Percentiles rank a stretch among this genome's conserved stretches.
These are phyloP conservation scores for Diglossa cyanea DNA, from an alignment of 2,797 vertebrate genomes.

Conservation along the genomic window DNA sequence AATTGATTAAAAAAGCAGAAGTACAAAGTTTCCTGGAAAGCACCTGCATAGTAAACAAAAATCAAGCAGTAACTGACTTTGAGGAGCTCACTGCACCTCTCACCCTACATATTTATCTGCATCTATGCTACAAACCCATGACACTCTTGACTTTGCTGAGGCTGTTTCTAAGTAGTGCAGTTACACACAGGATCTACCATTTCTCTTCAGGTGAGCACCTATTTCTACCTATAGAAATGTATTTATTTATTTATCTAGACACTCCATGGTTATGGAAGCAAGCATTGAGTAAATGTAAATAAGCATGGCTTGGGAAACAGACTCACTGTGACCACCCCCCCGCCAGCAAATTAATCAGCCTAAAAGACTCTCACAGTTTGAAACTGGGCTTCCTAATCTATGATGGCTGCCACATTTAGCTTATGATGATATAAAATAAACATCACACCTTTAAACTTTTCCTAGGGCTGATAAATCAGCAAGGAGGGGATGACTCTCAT, in stretches of 20 bases:
- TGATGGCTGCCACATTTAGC: not conserved
- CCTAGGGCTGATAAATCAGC: slow-evolving; percentile 48
- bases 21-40: not conserved
- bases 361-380: slow-evolving; percentile 1
- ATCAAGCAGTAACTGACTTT: not conserved
- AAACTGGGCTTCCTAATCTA: not conserved
- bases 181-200: not conserved
- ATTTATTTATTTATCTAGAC: not conserved
- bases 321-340: not conserved
- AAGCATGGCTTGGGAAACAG: not conserved
- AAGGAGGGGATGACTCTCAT: slow-evolving; percentile 30
- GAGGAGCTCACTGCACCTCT: not conserved
- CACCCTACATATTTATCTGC: accelerated
- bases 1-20: not conserved
- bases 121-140: not conserved
- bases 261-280: not conserved
- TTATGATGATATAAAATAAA: slow-evolving; percentile 41
- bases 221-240: not conserved
- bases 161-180: not conserved
- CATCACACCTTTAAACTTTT: slow-evolving; percentile 53
- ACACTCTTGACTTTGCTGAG: not conserved
- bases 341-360: not conserved
- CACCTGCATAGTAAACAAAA: accelerated
- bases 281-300: not conserved
- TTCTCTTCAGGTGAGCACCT: not conserved